A percentile compares a stretch with the other conserved stretches of the same genome.
phyloP scores from a whole-genome alignment of 2,888 invertebrate genomes.

The Cynaeus angustus region DNA sequence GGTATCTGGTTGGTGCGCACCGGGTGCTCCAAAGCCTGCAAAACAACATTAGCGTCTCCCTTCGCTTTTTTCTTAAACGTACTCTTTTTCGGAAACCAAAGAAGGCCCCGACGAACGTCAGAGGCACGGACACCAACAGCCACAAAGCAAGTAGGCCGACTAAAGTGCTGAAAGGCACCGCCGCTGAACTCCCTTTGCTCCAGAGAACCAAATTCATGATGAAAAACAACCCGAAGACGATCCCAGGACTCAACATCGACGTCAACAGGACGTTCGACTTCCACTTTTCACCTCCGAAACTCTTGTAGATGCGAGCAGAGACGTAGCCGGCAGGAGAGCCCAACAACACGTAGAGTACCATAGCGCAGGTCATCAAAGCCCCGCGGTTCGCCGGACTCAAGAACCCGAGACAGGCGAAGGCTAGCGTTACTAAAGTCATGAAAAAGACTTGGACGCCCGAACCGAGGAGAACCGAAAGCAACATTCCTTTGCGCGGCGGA shows the following conservation, averaged over 20 bases:
- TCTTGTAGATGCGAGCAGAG: conserved; percentile 97
- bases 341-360: conserved; percentile 96
- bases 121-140: conserved; percentile 98
- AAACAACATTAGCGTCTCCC: conserved; percentile 14
- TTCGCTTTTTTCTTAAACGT: conserved; percentile 66
- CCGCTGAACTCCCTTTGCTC: conserved; percentile 96
- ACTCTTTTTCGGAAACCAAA: conserved; percentile 98
- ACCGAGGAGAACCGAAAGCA: conserved; percentile 96
- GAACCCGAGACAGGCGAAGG: conserved; percentile 99
- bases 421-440: conserved; percentile 96
- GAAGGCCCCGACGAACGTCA: conserved; percentile 98
- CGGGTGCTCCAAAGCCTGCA: conserved; percentile 94
- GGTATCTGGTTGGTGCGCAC: conserved; percentile 99
- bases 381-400: conserved; percentile 99
- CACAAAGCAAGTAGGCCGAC: conserved; percentile 95
- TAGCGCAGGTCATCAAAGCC: conserved; percentile 97
- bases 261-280: conserved; percentile 98
- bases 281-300: conserved; percentile 99
- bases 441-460: conserved; percentile 97
- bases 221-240: conserved; percentile 98
- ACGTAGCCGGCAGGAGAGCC: conserved; percentile 98
- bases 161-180: conserved; percentile 97
- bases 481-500: conserved; percentile 96
- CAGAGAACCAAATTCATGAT: conserved; percentile 97
- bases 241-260: conserved; percentile 96